Evolutionary conservation across 2,113 vertebrate genomes (phyloP).

Genomic region (human): GRCh38 chr5:94440501-94441000

Average conservation of each 20-base stretch:
- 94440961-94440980: neutral
- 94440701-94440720: constrained; percentile 49
- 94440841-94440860: constrained; percentile 15
- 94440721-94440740: constrained; percentile 31
- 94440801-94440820: neutral
- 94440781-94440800: constrained; percentile 33
- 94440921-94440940: neutral
- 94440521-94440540: neutral
- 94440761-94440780: neutral
- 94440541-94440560: constrained; percentile 12
- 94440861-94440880: neutral
- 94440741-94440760: constrained; percentile 40
- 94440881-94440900: neutral
- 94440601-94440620: constrained; percentile 66
- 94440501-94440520: neutral
- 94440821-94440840: constrained; percentile 1
- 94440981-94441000: neutral
- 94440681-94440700: constrained; percentile 51
- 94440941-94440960: neutral
- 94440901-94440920: neutral
- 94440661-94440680: neutral
- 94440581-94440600: constrained; percentile 39
- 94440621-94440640: constrained; percentile 56
- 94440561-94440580: constrained; percentile 60
- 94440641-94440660: constrained; percentile 30